Base-by-base conservation (phyloP, 2,113 vertebrate species). In the Pogonocichla stellata region DNA sequence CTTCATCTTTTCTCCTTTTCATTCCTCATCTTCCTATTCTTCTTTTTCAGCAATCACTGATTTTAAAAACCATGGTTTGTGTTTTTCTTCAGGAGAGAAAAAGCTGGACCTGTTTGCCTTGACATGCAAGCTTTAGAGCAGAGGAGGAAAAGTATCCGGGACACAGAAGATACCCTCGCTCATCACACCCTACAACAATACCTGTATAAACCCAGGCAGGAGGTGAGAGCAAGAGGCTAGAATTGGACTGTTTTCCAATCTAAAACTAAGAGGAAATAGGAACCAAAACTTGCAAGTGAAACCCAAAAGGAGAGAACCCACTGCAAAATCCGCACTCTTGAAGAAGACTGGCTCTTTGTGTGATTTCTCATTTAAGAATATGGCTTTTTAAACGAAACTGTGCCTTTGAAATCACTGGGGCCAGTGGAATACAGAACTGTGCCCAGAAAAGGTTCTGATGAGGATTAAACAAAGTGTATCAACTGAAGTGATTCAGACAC, bases 101-200 rank as follows among this genome's bases (percentile, higher is more conserved):
- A 97, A 8, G 92, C 99, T 62, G 99, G 99, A 3, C 98, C 99
- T 0, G 98, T 99, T 75, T 99, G 99, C 90, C 97, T 99, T 91
- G 98, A 99, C 73, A 98, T 99, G 98, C 98, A 99, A 48, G 98
- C 99, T 18, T 96, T 99, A 92, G 98, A 98, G 80, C 98, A 98
- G 96, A 96, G 98, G n/a, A 95, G 98, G 48, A 98, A 97, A 42
- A 98, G 97, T 29, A 84, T 98, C 69, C 98, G 98, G 16, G 98
- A 98, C 58, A 75, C 96, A 1, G 99, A 99, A 95, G 99, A 98
- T 60, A 88, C 98, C 8, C 97, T 98, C 7, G 98, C 98, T 12
- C 99, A 99, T 94, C 99, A 99, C 92, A 98, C 99, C 8, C 97
- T 99, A 50, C 99, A 99, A 51, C 99, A 99, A 94, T 99, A 99